Percentiles rank a stretch among this genome's conserved stretches.
Evolutionary conservation across 2,888 invertebrate genomes (phyloP).

Genomic region (Oligia latruncula): DNA sequence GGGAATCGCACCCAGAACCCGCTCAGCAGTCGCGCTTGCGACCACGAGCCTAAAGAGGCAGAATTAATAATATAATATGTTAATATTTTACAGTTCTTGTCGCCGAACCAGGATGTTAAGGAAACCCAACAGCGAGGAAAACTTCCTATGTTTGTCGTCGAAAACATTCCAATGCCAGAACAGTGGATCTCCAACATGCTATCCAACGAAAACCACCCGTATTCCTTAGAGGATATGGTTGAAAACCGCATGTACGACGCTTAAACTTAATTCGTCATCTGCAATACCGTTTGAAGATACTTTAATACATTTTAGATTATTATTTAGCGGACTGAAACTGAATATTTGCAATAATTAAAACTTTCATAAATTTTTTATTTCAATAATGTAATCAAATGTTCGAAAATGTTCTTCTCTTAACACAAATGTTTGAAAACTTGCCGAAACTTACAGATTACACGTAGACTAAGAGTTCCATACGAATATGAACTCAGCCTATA

Average conservation of each 20-base stretch:
- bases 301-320: slow-evolving; percentile 28
- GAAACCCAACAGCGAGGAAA: slow-evolving; percentile 65
- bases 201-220: slow-evolving; percentile 74
- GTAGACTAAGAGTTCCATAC: background rate
- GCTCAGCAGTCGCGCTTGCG: background rate
- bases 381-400: background rate
- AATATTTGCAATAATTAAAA: background rate
- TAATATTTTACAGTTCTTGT: slow-evolving; percentile 69
- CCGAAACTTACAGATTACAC: background rate
- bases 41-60: background rate
- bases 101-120: slow-evolving; percentile 67
- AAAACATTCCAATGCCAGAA: slow-evolving; percentile 73
- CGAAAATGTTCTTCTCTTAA: background rate
- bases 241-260: slow-evolving; percentile 69
- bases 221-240: slow-evolving; percentile 72
- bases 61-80: background rate
- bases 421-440: background rate
- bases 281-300: slow-evolving; percentile 64
- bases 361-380: background rate
- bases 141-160: slow-evolving; percentile 69
- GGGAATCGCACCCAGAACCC: background rate
- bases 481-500: background rate
- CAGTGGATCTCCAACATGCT: slow-evolving; percentile 69
- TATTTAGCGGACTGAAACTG: background rate
- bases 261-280: slow-evolving; percentile 52